Evolutionary conservation across 2,113 vertebrate species (phyloP), one percentile per base, ranked within the genome.

Genomic region (Osmerus eperlanus): DNA sequence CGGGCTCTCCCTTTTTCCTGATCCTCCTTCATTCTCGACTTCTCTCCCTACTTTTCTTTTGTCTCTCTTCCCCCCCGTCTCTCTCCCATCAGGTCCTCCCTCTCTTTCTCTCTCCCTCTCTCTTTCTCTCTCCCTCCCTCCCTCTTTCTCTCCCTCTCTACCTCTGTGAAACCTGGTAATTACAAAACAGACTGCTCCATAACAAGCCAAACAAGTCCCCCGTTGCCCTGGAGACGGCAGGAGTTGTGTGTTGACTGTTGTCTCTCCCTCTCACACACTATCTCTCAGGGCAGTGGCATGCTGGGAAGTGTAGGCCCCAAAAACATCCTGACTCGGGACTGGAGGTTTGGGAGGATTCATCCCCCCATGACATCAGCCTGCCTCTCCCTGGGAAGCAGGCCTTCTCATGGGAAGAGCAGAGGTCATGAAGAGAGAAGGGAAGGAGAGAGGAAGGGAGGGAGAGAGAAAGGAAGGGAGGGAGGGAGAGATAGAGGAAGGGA

Each of bases 131-230:
- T 54, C 59, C 21, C 21, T 21, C 21, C 23, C 23, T 23, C 23
- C 23, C 23, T 23, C 23, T 23, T 23, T 23, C 61, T 29, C 61
- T 23, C 23, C 28, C 21, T 16, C 70, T 62, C 63, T 53, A 75
- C 87, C 76, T 73, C 82, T 87, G 82, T 77, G 79, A 88, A 62
- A 82, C 88, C 70, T 88, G 87, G 89, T 88, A 90, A 89, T 76
- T 88, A 79, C 76, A 75, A 87, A 82, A 80, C 82, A 82, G 83
- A 87, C 85, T 83, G 87, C 86, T 77, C 67, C 75, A 80, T 78
- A 78, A 85, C 83, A 82, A 80, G 67, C 36, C 85, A 83, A 89
- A 91, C 77, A 79, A 81, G 84, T 88, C 85, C 76, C 78, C 70
- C 74, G 86, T 61, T 72, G 62, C 72, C 60, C 14, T 85, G 70